Conservation (phyloP, 2,888 invertebrate genomes). For the Ctenicera cuprea region DNA sequence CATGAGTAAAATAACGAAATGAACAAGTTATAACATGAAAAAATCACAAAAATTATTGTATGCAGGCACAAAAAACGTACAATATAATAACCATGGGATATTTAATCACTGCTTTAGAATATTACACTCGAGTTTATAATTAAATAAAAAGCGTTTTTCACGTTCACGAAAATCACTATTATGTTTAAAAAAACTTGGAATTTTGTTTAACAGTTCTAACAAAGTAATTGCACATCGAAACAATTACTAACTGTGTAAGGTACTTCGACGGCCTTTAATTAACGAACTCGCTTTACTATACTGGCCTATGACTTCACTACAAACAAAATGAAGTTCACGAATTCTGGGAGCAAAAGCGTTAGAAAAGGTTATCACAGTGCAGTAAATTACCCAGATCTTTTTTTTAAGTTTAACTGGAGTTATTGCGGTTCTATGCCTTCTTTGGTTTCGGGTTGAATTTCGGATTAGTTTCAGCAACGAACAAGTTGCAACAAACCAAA, state of each 20-base stretch:
- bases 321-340: conserved; percentile 17
- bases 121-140: conserved; percentile 53
- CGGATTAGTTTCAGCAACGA: conserved; percentile 17
- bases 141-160: conserved; percentile 54
- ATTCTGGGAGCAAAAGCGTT: conserved; percentile 47
- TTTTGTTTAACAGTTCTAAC: conserved; percentile 52
- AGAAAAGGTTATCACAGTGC: conserved; percentile 51
- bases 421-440: conserved; percentile 21
- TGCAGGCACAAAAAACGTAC: conserved; percentile 53
- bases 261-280: conserved; percentile 37
- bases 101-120: conserved; percentile 54
- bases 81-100: conserved; percentile 51
- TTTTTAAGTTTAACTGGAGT: conserved; percentile 21
- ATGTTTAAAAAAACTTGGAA: conserved; percentile 46
- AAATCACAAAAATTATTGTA: conserved; percentile 50
- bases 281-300: conserved; percentile 44
- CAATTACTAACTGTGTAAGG: conserved; percentile 57
- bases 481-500: not conserved
- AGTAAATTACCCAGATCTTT: conserved; percentile 49
- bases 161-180: conserved; percentile 54
- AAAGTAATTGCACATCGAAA: conserved; percentile 62
- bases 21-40: conserved; percentile 51
- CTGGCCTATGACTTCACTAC: conserved; percentile 48
- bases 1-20: conserved; percentile 51
- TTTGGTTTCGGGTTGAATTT: conserved; percentile 41